Evolutionary conservation across 2,113 vertebrate species (phyloP).

Genomic region (Menura novaehollandiae): DNA sequence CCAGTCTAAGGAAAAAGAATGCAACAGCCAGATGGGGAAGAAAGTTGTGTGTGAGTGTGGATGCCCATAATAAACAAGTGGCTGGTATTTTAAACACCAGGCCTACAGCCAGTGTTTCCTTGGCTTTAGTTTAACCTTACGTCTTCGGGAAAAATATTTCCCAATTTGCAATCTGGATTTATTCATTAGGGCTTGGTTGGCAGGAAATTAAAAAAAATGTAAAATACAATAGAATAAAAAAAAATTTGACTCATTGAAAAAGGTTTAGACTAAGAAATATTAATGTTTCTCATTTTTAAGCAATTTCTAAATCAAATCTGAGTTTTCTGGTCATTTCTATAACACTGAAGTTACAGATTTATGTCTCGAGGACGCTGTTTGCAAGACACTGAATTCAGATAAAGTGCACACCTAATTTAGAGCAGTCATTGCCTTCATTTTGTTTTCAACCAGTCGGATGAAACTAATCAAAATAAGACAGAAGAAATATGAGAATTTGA

Average conservation of each 20-base stretch:
- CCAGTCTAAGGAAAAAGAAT: not conserved
- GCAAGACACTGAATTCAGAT: not conserved
- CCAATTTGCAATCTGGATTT: not conserved
- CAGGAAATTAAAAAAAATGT: not conserved
- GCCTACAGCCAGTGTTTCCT: not conserved
- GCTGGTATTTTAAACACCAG: not conserved
- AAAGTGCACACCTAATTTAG: not conserved
- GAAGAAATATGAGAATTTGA: conserved; percentile 8
- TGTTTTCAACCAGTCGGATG: conserved; percentile 65
- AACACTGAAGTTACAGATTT: not conserved
- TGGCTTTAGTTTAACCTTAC: not conserved
- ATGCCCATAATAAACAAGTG: not conserved
- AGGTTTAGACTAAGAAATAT: not conserved
- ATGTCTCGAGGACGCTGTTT: not conserved
- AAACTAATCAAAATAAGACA: conserved; percentile 77
- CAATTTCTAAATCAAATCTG: not conserved
- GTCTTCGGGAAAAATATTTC: not conserved
- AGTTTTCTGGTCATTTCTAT: not conserved
- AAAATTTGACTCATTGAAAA: not conserved
- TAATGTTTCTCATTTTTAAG: not conserved
- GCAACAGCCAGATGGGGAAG: not conserved
- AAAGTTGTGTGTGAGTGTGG: not conserved
- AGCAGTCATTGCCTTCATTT: not conserved
- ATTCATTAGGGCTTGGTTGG: not conserved
- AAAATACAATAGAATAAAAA: not conserved